These are phyloP conservation scores for Arenaria interpres DNA, from an alignment of 2,113 vertebrate genomes.

Conservation along the genomic window DNA sequence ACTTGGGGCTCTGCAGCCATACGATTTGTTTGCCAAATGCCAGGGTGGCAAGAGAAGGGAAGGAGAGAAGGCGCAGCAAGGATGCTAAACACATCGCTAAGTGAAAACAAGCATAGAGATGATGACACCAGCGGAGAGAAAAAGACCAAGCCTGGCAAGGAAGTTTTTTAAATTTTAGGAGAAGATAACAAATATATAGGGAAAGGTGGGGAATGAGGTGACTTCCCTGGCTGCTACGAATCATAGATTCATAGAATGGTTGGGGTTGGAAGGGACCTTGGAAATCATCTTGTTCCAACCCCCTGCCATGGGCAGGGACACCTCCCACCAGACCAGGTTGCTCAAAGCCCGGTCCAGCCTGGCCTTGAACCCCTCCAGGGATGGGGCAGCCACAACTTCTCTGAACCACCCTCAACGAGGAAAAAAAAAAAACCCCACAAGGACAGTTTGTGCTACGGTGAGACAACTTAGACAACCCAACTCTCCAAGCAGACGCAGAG, in stretches of 20 bases:
- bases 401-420: not conserved
- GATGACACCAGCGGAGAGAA: fast-evolving
- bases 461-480: not conserved
- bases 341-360: too few relatives aligned
- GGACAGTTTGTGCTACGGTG: not conserved
- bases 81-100: not conserved
- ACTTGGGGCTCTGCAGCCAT: not conserved
- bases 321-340: too few relatives aligned
- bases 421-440: not conserved
- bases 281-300: too few relatives aligned
- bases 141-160: not conserved
- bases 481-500: not conserved
- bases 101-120: not conserved
- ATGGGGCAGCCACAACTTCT: too few relatives aligned
- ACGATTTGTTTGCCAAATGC: not conserved
- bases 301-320: too few relatives aligned
- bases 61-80: not conserved
- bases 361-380: too few relatives aligned
- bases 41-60: not conserved
- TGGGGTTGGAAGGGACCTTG: too few relatives aligned
- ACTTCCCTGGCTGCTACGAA: not conserved
- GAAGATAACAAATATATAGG: not conserved
- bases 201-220: not conserved
- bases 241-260: too few relatives aligned
- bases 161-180: not conserved